Percentiles rank a stretch among this genome's conserved stretches.
phyloP scores from a whole-genome alignment of 2,888 invertebrate genomes.

The Carabus problematicus region DNA sequence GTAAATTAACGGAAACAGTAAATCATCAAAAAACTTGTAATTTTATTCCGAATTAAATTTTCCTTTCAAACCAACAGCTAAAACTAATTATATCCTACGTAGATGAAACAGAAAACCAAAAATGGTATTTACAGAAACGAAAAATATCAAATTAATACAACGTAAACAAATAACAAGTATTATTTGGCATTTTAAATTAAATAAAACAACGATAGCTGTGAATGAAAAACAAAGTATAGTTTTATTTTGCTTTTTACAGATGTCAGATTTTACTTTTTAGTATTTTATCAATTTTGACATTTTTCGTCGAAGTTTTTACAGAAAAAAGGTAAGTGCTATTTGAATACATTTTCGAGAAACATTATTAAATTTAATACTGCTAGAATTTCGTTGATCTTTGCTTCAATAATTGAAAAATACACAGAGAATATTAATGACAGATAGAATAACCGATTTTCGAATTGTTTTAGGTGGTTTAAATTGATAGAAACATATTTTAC shows the following conservation, averaged over 20 bases:
- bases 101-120: constrained; percentile 1
- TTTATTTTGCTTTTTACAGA: constrained; percentile 12
- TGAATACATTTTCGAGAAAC: not conserved
- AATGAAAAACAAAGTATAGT: constrained; percentile 10
- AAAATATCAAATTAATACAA: not conserved
- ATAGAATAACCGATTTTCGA: too few species aligned
- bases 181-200: too few species aligned
- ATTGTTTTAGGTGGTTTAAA: too few species aligned
- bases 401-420: too few species aligned
- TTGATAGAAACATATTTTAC: too few species aligned
- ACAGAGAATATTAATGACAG: too few species aligned
- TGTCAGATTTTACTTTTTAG: constrained; percentile 37
- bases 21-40: constrained; percentile 34
- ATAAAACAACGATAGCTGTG: not conserved
- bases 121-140: not conserved
- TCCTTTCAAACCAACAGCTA: not conserved
- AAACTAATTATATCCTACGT: constrained; percentile 14
- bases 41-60: constrained; percentile 27
- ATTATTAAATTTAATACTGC: not conserved
- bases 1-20: constrained; percentile 19
- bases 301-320: not conserved
- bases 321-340: constrained; percentile 15
- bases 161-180: too few species aligned
- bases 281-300: constrained; percentile 35
- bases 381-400: not conserved